Evolutionary conservation across 1,140 invertebrate species (phyloP), one percentile per base, ranked within the genome.

Genomic region (Drosophila elegans): DNA sequence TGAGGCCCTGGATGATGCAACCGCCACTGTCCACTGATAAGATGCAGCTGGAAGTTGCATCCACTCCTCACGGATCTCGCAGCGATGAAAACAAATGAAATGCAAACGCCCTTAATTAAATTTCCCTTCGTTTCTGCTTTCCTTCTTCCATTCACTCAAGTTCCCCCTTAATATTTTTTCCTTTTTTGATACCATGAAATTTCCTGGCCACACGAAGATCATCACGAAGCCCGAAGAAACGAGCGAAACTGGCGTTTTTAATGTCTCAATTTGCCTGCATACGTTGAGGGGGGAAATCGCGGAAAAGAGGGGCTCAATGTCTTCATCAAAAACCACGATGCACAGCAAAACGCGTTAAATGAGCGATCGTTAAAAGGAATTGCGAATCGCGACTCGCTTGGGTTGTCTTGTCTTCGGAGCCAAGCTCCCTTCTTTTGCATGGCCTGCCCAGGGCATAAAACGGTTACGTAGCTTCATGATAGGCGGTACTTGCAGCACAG

Each of bases 81-180:
- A 7, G 46, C 75, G 81, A 85, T 80, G 77, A 72, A 85, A 85
- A 78, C 78, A 86, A 86, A 86, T 86, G 82, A 86, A 86, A 86
- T 59, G 67, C 79, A 89, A 71, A 88, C 84, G 83, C 79, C 83
- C 84, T 80, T 88, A 88, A 88, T 88, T 88, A 88, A 88, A 88
- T 86, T 60, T 76, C 52, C 57, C 59, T 63, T 60, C 51, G 12
- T 41, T 36, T 36, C 52, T 46, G 36, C 49, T 64, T 60, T 78
- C 46, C 66, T 51, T 59, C 67, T 45, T 59, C 53, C 66, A 44
- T 74, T 62, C 51, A 59, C 62, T 36, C 53, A 27, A 39, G 51
- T 34, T 64, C 11, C 11, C 54, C 44, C 12, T 27, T n/a, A 13
- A 13, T 61, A 25, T 16, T 46, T 12, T 11, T 45, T 25, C 29